Evolutionary conservation across 2,888 invertebrate genomes (phyloP), one percentile per base, ranked within the genome.

Genomic region (Ypsolopha sequella): DNA sequence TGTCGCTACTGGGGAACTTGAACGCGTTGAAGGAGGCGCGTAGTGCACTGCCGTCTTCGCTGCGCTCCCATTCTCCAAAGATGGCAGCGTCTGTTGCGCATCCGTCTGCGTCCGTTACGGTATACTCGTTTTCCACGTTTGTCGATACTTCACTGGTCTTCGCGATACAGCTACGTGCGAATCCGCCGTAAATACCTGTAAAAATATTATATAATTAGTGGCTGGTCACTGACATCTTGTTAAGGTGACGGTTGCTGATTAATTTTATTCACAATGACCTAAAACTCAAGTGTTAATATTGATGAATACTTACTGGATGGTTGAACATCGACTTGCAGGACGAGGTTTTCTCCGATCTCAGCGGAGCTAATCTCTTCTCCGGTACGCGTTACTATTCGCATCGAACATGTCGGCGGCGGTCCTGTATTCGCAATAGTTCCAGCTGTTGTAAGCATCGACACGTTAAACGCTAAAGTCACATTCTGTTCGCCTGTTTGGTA

Each of bases 341-440:
- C 92, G 36, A 96, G 88, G 73, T 95, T 94, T 66, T 96, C 95
- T 61, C 97, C 97, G 53, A 97, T 96, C 76, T 96, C 96, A 1
- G 97, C 97, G 0, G 95, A 94, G 73, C 91, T 94, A 53, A 97
- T 95, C 78, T 95, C 95, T 65, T 93, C 92, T 7, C 97, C 97
- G 41, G 92, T 92, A 48, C 92, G 89, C 34, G 95, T 94, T 24
- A 96, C 94, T 58, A 97, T 97, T 65, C 93, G 91, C 97, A 97
- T 97, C 53, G 93, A 89, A 73, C 97, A 97, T 9, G 94, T 94
- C 8, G 97, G 97, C 48, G 97, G 96, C 35, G 97, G 97, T 49
- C 97, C 97, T 0, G 96, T 97, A 69, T 97, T 97, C 43, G 96
- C 96, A 56, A 97, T 97, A 0, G 97, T 97, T 51, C 97, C 97